These are phyloP conservation scores for Hippopotamyrus pictus DNA, from an alignment of 2,797 vertebrate species.

Conservation along the genomic window DNA sequence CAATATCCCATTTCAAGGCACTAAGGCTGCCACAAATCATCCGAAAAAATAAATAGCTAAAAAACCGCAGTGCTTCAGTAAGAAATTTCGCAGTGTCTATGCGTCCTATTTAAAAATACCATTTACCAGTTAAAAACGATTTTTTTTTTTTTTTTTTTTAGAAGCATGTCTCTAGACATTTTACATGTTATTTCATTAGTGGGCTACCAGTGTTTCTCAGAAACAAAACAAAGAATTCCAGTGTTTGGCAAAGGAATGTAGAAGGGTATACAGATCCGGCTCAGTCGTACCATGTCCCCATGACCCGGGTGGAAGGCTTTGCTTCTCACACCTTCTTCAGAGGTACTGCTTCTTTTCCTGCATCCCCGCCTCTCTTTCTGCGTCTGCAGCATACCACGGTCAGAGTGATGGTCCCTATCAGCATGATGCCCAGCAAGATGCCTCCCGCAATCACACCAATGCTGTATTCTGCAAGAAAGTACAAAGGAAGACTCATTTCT, in stretches of 20 bases:
- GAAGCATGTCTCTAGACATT: background rate
- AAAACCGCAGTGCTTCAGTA: conserved; percentile 32
- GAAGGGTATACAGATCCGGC: conserved; percentile 1
- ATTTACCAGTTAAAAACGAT: conserved; percentile 20
- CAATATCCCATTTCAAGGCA: conserved; percentile 29
- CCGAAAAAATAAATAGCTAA: conserved; percentile 18
- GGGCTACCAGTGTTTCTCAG: conserved; percentile 66
- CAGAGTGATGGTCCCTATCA: conserved; percentile 50
- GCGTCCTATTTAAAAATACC: conserved; percentile 36
- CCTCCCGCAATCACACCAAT: conserved; percentile 56
- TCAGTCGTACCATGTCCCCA: conserved; percentile 28
- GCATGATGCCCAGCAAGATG: conserved; percentile 50
- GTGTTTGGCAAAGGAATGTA: conserved; percentile 42
- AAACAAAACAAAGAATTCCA: conserved; percentile 59
- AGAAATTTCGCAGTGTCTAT: conserved; percentile 28
- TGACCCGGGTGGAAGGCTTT: background rate
- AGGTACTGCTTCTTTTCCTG: conserved; percentile 47
- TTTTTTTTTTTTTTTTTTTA: background rate
- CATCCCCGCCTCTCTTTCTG: conserved; percentile 34
- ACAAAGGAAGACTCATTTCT: background rate
- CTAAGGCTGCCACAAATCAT: conserved; percentile 29
- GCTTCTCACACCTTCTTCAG: conserved; percentile 44
- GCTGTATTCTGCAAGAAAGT: conserved; percentile 59
- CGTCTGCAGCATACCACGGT: conserved; percentile 61
- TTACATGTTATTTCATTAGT: background rate